phyloP scores from a whole-genome alignment of 2,797 vertebrate genomes.

The Rhinophrynus dorsalis region DNA sequence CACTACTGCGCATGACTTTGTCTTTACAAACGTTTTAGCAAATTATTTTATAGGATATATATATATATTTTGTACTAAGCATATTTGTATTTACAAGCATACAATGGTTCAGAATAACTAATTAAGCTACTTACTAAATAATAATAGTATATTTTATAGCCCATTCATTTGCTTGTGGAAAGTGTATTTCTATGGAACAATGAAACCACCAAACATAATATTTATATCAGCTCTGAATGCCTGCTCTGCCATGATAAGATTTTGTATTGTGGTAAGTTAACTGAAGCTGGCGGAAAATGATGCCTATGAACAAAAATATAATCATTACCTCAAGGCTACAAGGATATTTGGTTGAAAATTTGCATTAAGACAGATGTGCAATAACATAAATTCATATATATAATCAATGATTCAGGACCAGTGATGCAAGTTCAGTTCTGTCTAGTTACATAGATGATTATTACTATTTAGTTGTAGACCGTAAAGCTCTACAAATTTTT shows the following conservation, averaged over 20 bases:
- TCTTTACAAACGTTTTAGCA: too few relatives aligned
- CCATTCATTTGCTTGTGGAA: too few relatives aligned
- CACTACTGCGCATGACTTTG: too few relatives aligned
- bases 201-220: not conserved
- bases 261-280: slow-evolving; percentile 7
- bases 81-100: not conserved
- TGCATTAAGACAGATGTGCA: not conserved
- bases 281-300: slow-evolving; percentile 1
- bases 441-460: not conserved
- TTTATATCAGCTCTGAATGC: slow-evolving; percentile 11
- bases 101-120: not conserved
- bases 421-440: too few relatives aligned
- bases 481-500: too few relatives aligned
- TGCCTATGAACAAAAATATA: not conserved
- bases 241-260: slow-evolving; percentile 30
- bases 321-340: too few relatives aligned
- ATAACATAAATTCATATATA: not conserved
- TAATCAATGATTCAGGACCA: not conserved
- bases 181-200: not conserved
- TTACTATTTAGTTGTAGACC: too few relatives aligned
- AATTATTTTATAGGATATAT: not conserved
- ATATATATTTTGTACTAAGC: not conserved
- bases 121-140: not conserved
- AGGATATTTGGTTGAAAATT: too few relatives aligned
- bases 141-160: too few relatives aligned